phyloP scores from a whole-genome alignment of 2,888 invertebrate genomes.

The Lordiphosa andalusiaca region DNA sequence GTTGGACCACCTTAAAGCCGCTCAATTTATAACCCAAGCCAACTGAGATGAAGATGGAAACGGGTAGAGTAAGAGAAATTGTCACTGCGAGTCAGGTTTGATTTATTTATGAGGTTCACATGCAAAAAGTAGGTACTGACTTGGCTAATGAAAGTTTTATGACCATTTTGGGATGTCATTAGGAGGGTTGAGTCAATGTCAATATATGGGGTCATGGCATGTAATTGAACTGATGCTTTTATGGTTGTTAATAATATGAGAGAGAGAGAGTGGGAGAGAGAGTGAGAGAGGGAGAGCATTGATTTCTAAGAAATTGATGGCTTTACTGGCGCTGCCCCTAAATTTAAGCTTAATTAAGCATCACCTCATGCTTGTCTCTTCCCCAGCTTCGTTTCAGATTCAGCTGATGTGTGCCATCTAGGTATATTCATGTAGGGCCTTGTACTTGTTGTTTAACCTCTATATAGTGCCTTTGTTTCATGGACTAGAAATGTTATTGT shows the following conservation, averaged over 20 bases:
- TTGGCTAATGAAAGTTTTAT: constrained; percentile 64
- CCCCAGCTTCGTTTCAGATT: too few relatives aligned
- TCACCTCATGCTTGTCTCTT: too few relatives aligned
- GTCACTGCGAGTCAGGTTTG: constrained; percentile 27
- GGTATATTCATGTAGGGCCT: too few relatives aligned
- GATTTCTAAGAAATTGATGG: too few relatives aligned
- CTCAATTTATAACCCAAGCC: constrained; percentile 61
- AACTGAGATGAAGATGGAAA: background rate
- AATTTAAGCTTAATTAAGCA: too few relatives aligned
- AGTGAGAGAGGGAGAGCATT: too few relatives aligned
- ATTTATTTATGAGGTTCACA: constrained; percentile 58
- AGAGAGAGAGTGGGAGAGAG: background rate
- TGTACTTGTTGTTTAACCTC: too few relatives aligned
- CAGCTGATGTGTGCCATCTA: too few relatives aligned
- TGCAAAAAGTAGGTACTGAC: constrained; percentile 12
- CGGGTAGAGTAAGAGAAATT: constrained; percentile 7
- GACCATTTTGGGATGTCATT: constrained; percentile 50
- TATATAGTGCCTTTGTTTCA: too few relatives aligned
- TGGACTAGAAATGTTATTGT: too few relatives aligned
- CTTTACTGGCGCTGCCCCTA: too few relatives aligned
- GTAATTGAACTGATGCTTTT: constrained; percentile 36
- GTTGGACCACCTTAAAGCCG: constrained; percentile 49
- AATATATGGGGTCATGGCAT: constrained; percentile 20
- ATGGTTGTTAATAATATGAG: constrained; percentile 3
- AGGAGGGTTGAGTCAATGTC: constrained; percentile 20